Percentiles rank a stretch among this genome's conserved stretches.
Conservation (phyloP, 92 coral and sea anemone genomes). For the Hydrozoanthus gracilis region DNA sequence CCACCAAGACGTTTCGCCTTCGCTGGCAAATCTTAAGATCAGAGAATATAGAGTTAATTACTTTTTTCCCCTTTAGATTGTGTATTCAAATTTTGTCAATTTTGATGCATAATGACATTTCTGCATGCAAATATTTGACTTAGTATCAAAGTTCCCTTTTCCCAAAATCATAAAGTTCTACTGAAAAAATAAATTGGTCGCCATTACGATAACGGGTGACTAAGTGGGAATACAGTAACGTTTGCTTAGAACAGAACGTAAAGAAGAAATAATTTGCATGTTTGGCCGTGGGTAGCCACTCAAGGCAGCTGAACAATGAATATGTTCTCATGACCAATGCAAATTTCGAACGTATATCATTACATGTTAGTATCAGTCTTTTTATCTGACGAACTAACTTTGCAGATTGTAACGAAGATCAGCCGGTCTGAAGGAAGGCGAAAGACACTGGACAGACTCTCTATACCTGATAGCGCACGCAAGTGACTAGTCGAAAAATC, state of each 20-base stretch:
- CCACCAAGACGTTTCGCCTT: background rate
- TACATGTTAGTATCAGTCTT: background rate
- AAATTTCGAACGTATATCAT: background rate
- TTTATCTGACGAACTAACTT: slow-evolving; percentile 6
- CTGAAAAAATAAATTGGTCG: background rate
- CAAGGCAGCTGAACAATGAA: slow-evolving; percentile 38
- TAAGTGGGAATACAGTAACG: background rate
- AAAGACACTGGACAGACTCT: background rate
- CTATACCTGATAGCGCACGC: background rate
- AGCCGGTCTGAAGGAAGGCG: background rate
- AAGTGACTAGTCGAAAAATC: background rate
- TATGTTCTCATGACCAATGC: background rate
- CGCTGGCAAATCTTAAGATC: no score
- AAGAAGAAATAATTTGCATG: background rate
- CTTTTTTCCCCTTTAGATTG: slow-evolving; percentile 12
- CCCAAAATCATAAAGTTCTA: background rate
- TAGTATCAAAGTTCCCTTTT: background rate
- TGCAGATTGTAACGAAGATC: background rate
- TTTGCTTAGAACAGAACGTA: background rate
- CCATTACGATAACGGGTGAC: slow-evolving; percentile 12
- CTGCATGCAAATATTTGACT: background rate
- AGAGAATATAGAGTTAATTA: slow-evolving; percentile 29
- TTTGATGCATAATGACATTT: slow-evolving; percentile 22
- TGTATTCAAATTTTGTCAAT: slow-evolving; percentile 30
- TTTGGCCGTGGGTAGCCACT: background rate